Base-by-base conservation (phyloP, 2,888 invertebrate genomes). In the Nysson spinosus region DNA sequence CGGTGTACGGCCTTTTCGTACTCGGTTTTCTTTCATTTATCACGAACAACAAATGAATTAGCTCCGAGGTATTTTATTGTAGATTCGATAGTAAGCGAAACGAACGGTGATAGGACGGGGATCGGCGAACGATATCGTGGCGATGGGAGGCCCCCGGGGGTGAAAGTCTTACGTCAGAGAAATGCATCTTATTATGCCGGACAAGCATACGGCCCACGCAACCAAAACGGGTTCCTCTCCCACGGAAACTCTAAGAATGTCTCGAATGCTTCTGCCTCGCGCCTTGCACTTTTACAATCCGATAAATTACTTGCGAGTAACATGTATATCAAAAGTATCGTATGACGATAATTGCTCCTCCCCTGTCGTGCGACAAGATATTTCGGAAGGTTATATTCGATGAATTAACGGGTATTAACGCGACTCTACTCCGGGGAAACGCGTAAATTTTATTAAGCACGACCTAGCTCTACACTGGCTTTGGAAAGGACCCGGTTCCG, bases 141-240 rank as follows among this genome's bases (percentile, higher is more conserved):
- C 43, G 12, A 12, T 40, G 44, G 37, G 54, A 47, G 40, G 56
- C 70, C 74, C 76, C 70, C 75, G 67, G 84, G 84, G 85, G 84
- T 83, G 84, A 85, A 85, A 85, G 84, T 85, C 80, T 84, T 83
- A 80, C 77, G 81, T 83, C 83, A 83, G 60, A 78, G 71, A 67
- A 77, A 76, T 79, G 80, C 83, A 81, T 83, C 83, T 83, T 78
- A 80, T 82, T 82, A 79, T 70, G 70, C 75, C 50, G 80, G 79
- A 78, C 77, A 76, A 73, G 61, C 68, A 70, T 46, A 11, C 57
- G 44, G 40, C 47, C 46, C 81, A 72, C 69, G 75, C 82, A 78
- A 62, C 58, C 61, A 61, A 58, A 75, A 79, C 78, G 68, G 60
- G 65, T 65, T 60, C 62, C 50, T 66, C 72, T 75, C 70, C 73